Percentiles rank a stretch among this genome's conserved stretches.
phyloP scores from a whole-genome alignment of 2,113 vertebrate genomes.

The Anhinga rufa region DNA sequence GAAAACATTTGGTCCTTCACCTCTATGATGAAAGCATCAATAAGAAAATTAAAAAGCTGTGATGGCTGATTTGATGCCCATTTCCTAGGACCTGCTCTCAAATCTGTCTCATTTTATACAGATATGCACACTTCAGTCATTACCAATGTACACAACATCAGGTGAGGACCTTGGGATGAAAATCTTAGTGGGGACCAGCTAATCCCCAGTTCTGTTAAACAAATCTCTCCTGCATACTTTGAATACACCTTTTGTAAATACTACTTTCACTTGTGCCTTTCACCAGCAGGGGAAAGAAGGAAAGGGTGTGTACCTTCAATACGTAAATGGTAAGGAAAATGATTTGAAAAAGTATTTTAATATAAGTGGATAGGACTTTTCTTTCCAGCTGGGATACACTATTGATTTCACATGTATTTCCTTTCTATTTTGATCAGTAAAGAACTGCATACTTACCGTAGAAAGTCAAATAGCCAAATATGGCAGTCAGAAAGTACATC shows the following conservation, averaged over 20 bases:
- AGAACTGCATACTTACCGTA: constrained; percentile 72
- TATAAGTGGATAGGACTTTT: neutral
- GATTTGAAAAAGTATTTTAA: neutral
- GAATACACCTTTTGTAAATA: neutral
- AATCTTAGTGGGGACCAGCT: neutral
- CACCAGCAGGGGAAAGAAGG: neutral
- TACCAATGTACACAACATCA: neutral
- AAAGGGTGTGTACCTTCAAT: neutral
- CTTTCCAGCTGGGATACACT: neutral
- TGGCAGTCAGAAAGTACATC: constrained; percentile 82
- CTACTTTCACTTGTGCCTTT: neutral
- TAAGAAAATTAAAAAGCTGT: neutral
- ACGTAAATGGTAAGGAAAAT: neutral
- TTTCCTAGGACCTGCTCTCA: neutral
- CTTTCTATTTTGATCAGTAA: neutral
- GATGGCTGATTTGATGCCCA: neutral
- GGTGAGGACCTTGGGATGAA: neutral
- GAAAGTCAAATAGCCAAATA: constrained; percentile 84
- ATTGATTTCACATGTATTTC: neutral
- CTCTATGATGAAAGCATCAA: neutral
- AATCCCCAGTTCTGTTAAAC: neutral
- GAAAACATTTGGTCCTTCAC: neutral
- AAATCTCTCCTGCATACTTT: neutral
- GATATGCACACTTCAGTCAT: neutral
- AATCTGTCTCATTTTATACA: neutral